A percentile compares a stretch with the other conserved stretches of the same genome.
phyloP scores from a whole-genome alignment of 2,113 vertebrate genomes.

The Malurus elegans region DNA sequence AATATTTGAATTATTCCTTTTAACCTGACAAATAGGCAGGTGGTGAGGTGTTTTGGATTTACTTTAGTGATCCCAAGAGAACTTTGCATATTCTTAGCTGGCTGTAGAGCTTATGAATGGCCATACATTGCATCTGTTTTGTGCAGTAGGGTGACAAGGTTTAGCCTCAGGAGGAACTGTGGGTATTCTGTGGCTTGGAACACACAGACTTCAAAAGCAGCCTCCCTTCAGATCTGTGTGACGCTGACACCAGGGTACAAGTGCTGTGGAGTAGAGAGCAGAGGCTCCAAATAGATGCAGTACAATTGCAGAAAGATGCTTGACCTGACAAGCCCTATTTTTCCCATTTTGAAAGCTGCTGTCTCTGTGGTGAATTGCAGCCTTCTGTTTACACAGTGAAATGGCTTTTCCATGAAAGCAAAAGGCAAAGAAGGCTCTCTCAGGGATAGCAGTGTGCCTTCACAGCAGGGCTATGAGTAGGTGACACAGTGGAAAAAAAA shows the following conservation, averaged over 20 bases:
- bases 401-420: not conserved
- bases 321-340: not conserved
- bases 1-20: not conserved
- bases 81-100: not conserved
- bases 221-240: fast-evolving
- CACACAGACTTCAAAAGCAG: not conserved
- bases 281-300: not conserved
- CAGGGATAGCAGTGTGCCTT: not conserved
- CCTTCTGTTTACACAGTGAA: not conserved
- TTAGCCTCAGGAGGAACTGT: not conserved
- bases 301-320: not conserved
- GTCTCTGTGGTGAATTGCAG: not conserved
- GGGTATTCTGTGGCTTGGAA: not conserved
- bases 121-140: not conserved
- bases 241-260: not conserved
- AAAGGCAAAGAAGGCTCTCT: not conserved
- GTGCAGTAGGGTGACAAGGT: not conserved
- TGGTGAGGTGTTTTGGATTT: not conserved
- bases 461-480: not conserved
- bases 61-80: not conserved
- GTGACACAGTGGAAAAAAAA: not conserved
- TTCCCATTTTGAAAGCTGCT: not conserved
- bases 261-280: not conserved
- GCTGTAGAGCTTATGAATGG: not conserved
- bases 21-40: not conserved